These are phyloP conservation scores for Lepidochrysops patricia DNA, from an alignment of 2,888 invertebrate species.

Conservation along the genomic window DNA sequence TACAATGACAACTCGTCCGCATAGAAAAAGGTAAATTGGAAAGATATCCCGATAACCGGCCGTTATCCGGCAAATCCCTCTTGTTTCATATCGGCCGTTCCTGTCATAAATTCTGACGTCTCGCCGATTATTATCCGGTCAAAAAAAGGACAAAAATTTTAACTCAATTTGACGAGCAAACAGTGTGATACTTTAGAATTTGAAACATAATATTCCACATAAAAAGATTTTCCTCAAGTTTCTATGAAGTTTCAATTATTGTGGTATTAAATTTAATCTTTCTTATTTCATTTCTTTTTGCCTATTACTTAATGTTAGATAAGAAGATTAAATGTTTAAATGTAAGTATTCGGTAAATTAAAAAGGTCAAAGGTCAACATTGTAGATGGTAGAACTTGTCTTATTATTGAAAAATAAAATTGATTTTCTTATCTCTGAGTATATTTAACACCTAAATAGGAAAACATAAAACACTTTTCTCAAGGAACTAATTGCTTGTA, in stretches of 20 bases:
- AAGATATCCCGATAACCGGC: slow-evolving; percentile 4
- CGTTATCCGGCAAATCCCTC: slow-evolving; percentile 6
- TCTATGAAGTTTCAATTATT: too few species aligned
- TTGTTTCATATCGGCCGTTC: neutral
- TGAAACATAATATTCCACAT: neutral
- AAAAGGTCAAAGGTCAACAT: too few species aligned
- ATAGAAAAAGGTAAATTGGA: slow-evolving; percentile 10
- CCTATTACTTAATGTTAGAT: too few species aligned
- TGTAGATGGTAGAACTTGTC: too few species aligned
- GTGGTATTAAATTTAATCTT: too few species aligned
- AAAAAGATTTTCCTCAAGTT: neutral
- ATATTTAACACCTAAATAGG: too few species aligned
- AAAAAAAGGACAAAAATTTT: neutral
- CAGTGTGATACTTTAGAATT: neutral
- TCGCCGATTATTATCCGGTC: neutral
- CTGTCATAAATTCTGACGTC: slow-evolving; percentile 7
- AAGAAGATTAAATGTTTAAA: too few species aligned
- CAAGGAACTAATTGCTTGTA: neutral
- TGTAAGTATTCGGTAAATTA: too few species aligned
- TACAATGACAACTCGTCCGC: neutral
- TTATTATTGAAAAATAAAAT: too few species aligned
- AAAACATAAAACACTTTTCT: neutral
- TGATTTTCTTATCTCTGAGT: too few species aligned
- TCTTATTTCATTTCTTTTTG: too few species aligned
- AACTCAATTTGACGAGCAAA: neutral